These are phyloP conservation scores for Piprites chloris DNA, from an alignment of 2,113 vertebrate genomes.

Conservation along the genomic window DNA sequence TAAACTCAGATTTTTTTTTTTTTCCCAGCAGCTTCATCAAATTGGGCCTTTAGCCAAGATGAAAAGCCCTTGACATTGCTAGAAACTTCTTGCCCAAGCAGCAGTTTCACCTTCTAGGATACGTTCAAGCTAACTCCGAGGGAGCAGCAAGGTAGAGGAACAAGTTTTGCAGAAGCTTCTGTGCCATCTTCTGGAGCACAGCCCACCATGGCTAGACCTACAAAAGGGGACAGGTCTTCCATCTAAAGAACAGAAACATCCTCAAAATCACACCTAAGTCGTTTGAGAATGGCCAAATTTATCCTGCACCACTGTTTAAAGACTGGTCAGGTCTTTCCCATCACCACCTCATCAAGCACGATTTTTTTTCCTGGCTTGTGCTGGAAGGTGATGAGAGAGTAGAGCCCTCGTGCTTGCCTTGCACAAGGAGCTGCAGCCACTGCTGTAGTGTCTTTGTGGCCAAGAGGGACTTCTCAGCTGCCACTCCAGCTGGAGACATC, in stretches of 20 bases:
- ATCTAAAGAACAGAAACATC: not conserved
- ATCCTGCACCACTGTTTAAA: not conserved
- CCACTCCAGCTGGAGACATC: not conserved
- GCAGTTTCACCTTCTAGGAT: not conserved
- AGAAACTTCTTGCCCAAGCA: not conserved
- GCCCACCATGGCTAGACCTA: not conserved
- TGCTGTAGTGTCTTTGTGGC: not conserved
- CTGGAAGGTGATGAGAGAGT: not conserved
- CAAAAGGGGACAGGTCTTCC: not conserved
- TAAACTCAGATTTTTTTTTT: not conserved
- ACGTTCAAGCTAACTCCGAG: not conserved
- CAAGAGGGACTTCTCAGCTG: not conserved
- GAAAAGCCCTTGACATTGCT: not conserved
- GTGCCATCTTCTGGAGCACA: not conserved
- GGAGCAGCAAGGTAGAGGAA: not conserved
- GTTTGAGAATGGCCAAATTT: not conserved
- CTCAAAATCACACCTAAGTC: fast-evolving
- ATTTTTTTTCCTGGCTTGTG: not conserved
- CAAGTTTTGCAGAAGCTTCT: not conserved
- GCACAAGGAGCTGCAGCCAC: not conserved
- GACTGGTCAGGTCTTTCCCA: not conserved
- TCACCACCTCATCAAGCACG: not conserved
- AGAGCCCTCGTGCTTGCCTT: not conserved
- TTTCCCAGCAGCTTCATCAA: not conserved
- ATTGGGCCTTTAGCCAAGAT: not conserved